Conservation (phyloP, 2,797 vertebrate species). For the Microctenopoma steveboyesi region DNA sequence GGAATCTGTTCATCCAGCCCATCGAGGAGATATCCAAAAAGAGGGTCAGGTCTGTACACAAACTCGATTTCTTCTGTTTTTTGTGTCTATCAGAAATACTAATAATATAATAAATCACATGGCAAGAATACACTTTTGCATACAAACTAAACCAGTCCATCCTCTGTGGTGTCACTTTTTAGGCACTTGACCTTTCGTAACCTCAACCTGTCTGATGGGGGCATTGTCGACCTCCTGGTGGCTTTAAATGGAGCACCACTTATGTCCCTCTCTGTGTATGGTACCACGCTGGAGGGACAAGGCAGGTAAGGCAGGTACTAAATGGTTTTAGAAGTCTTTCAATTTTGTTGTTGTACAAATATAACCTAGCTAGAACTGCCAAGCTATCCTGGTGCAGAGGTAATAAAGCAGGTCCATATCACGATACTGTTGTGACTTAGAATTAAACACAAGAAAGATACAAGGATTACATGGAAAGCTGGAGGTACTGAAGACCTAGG, state of each 20-base stretch:
- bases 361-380: no score
- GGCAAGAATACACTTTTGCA: background rate
- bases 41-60: slow-evolving; percentile 56
- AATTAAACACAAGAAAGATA: no score
- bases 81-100: background rate
- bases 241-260: slow-evolving; percentile 14
- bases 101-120: background rate
- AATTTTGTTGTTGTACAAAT: no score
- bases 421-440: no score
- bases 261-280: rapidly evolving
- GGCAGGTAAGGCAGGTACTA: slow-evolving; percentile 49
- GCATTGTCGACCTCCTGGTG: slow-evolving; percentile 22
- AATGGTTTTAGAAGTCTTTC: no score
- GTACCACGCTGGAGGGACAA: slow-evolving; percentile 32
- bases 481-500: no score
- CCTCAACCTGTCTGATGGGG: slow-evolving; percentile 19
- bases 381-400: no score
- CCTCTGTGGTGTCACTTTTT: background rate
- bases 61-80: background rate
- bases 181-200: slow-evolving; percentile 52
- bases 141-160: background rate
- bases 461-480: no score
- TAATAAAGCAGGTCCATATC: no score
- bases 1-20: slow-evolving; percentile 25
- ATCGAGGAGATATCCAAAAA: slow-evolving; percentile 8